These are phyloP conservation scores for Gymnoscopelus braueri DNA, from an alignment of 2,797 vertebrate species.

Conservation along the genomic window DNA sequence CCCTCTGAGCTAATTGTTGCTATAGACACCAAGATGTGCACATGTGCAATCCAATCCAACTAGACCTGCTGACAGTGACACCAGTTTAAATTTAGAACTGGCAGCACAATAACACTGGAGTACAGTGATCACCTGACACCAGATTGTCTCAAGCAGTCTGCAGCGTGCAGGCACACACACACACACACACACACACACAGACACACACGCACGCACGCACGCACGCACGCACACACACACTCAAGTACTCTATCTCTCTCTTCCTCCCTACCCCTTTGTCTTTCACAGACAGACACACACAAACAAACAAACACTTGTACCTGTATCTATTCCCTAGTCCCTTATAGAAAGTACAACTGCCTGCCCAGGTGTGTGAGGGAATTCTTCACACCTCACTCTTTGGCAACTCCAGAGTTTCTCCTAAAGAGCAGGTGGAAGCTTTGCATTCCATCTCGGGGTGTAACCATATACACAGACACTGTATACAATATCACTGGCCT, in stretches of 20 bases:
- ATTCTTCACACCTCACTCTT: not conserved
- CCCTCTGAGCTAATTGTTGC: constrained; percentile 65
- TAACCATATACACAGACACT: constrained; percentile 31
- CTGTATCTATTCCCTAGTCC: not conserved
- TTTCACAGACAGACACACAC: not conserved
- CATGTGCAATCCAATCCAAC: constrained; percentile 75
- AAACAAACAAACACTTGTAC: not conserved
- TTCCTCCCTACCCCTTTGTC: too few species aligned
- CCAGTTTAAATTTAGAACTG: constrained; percentile 80
- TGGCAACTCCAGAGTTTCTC: constrained; percentile 10
- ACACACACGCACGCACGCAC: constrained; percentile 2
- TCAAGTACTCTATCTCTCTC: too few species aligned
- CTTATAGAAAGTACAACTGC: not conserved
- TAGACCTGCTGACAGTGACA: constrained; percentile 75
- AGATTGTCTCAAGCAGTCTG: constrained; percentile 20
- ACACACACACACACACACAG: not conserved
- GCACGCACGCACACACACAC: not conserved
- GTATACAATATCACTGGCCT: constrained; percentile 10
- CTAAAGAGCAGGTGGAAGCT: constrained; percentile 43
- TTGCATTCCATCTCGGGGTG: constrained; percentile 22
- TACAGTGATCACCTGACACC: constrained; percentile 39
- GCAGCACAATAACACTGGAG: constrained; percentile 46
- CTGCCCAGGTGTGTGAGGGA: not conserved
- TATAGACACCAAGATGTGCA: constrained; percentile 67
- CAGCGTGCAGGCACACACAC: not conserved